Conservation (phyloP, 2,113 vertebrate genomes). For the Macroglossus sobrinus region DNA sequence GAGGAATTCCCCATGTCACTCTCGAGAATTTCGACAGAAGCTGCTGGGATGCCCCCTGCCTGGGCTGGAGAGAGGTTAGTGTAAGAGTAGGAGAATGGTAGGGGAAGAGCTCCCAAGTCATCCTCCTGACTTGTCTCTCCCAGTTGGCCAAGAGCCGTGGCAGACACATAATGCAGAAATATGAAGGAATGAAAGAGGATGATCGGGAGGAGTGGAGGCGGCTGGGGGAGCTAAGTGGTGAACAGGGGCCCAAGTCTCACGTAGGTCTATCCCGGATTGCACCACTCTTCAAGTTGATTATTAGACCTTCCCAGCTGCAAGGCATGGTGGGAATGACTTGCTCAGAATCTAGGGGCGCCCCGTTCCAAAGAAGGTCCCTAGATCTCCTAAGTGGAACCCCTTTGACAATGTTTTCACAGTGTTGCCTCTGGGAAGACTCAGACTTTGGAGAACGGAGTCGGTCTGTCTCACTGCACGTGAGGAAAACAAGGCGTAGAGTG, state of each 20-base stretch:
- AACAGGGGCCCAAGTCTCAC: background rate
- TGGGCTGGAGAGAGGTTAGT: background rate
- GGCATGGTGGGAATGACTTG: background rate
- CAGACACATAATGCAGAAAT: background rate
- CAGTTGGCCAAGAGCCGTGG: background rate
- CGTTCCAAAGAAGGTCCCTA: background rate
- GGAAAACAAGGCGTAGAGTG: background rate
- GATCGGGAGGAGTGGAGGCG: background rate
- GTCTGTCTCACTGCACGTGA: background rate
- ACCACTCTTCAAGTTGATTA: background rate
- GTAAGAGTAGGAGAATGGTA: background rate
- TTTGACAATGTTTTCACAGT: background rate
- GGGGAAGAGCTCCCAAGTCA: background rate
- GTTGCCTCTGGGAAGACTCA: background rate
- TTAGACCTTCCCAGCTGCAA: background rate
- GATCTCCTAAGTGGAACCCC: background rate
- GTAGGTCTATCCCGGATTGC: background rate
- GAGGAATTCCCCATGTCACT: background rate
- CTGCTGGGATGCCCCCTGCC: background rate
- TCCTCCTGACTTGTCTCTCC: background rate
- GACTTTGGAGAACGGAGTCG: background rate
- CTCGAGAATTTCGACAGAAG: background rate
- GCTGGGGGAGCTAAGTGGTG: background rate
- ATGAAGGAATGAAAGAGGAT: background rate
- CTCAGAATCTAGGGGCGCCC: background rate